phyloP scores from a whole-genome alignment of 1,140 invertebrate genomes.

The Psix sp. region DNA sequence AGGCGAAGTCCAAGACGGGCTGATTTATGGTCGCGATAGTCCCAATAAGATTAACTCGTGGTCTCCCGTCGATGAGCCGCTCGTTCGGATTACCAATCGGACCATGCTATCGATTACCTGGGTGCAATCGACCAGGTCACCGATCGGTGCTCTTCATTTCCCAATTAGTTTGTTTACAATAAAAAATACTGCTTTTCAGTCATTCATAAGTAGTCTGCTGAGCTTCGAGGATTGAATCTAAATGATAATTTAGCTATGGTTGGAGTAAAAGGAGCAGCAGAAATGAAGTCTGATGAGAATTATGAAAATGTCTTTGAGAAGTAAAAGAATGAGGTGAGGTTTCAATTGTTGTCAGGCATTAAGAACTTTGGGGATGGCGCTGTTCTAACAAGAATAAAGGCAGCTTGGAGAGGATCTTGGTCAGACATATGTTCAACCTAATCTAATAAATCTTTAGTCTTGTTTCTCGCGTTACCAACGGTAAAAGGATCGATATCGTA shows the following conservation, averaged over 20 bases:
- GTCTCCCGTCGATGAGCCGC: constrained; percentile 43
- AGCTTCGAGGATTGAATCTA: not conserved
- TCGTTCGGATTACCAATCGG: constrained; percentile 46
- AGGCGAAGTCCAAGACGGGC: constrained; percentile 31
- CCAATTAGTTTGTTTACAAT: constrained; percentile 29
- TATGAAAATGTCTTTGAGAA: too few relatives aligned
- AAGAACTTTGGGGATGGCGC: too few relatives aligned
- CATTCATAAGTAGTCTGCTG: too few relatives aligned
- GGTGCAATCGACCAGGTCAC: constrained; percentile 6
- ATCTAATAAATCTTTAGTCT: constrained; percentile 59
- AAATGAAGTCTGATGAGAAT: too few relatives aligned
- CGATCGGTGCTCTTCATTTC: constrained; percentile 23
- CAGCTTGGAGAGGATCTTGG: constrained; percentile 41
- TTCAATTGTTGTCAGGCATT: too few relatives aligned
- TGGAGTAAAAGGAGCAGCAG: too few relatives aligned
- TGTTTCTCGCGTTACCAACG: constrained; percentile 48
- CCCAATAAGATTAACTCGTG: constrained; percentile 62
- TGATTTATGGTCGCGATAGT: constrained; percentile 62
- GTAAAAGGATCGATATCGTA: constrained; percentile 37
- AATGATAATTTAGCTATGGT: too few relatives aligned
- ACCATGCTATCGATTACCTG: constrained; percentile 47
- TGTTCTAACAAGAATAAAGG: constrained; percentile 52
- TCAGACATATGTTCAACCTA: constrained; percentile 56
- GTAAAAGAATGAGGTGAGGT: too few relatives aligned
- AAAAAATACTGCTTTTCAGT: not conserved